Percentiles rank a stretch among this genome's conserved stretches.
phyloP scores from a whole-genome alignment of 2,888 invertebrate species.

The Prenolepis imparis region DNA sequence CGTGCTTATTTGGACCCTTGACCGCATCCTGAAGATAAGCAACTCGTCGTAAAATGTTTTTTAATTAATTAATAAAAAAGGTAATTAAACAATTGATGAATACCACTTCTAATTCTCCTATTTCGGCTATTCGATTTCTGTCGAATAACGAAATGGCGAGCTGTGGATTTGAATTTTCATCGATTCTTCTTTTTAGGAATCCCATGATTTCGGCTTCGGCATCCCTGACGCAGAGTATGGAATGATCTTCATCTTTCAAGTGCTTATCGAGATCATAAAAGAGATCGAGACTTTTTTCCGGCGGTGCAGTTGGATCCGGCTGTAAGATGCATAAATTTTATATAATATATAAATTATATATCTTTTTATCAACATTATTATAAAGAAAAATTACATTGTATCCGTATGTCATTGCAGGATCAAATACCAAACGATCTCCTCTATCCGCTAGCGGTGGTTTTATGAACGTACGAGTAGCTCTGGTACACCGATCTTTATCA shows the following conservation, averaged over 20 bases:
- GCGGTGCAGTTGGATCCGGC: constrained; percentile 89
- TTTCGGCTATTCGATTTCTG: constrained; percentile 87
- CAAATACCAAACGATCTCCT: constrained; percentile 89
- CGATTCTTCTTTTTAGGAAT: constrained; percentile 86
- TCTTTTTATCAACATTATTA: not conserved
- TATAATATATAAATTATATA: too few species aligned
- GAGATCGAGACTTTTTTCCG: constrained; percentile 89
- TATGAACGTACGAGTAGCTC: constrained; percentile 89
- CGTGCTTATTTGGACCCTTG: constrained; percentile 88
- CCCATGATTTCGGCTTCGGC: constrained; percentile 86
- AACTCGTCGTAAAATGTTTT: not conserved
- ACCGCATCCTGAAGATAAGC: constrained; percentile 85
- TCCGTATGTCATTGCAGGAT: constrained; percentile 89
- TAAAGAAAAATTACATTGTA: constrained; percentile 88
- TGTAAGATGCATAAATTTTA: constrained; percentile 77
- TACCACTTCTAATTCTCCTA: constrained; percentile 66
- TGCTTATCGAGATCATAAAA: constrained; percentile 89
- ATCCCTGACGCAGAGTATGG: constrained; percentile 88
- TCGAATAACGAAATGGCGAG: constrained; percentile 88
- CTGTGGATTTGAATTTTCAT: constrained; percentile 87
- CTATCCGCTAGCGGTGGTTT: constrained; percentile 92
- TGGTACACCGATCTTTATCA: constrained; percentile 88
- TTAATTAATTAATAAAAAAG: constrained; percentile 17
- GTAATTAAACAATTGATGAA: constrained; percentile 86
- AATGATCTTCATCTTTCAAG: constrained; percentile 89